A percentile compares a stretch with the other conserved stretches of the same genome.
These are phyloP conservation scores for Odontocerum albicorne DNA, from an alignment of 2,888 invertebrate genomes.

Conservation along the genomic window DNA sequence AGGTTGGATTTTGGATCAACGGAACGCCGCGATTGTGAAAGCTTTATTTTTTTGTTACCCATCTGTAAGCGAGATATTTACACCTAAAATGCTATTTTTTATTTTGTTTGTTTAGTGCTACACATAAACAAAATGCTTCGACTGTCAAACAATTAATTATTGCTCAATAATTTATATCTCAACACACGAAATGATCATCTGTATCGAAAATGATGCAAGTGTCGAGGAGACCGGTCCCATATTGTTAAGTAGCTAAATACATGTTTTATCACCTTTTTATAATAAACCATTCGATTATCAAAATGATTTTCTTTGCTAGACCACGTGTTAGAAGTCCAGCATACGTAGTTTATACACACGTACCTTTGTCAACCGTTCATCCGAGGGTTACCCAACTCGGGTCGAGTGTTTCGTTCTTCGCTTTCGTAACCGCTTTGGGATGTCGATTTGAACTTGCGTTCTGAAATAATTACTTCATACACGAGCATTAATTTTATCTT, in stretches of 20 bases:
- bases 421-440: constrained; percentile 20
- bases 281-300: background rate
- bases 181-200: too few relatives aligned
- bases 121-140: too few relatives aligned
- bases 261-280: background rate
- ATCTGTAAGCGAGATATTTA: too few relatives aligned
- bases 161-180: too few relatives aligned
- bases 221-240: too few relatives aligned
- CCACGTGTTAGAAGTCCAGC: constrained; percentile 15
- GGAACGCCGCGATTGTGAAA: background rate
- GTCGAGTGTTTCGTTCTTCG: constrained; percentile 20
- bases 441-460: constrained; percentile 21
- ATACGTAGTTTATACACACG: constrained; percentile 24
- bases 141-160: too few relatives aligned
- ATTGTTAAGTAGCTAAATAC: background rate
- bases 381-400: constrained; percentile 14
- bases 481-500: too few relatives aligned
- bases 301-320: background rate
- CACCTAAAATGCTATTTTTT: too few relatives aligned
- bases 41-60: background rate
- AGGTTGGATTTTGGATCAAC: constrained; percentile 22
- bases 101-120: too few relatives aligned
- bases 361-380: constrained; percentile 27
- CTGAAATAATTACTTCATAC: too few relatives aligned
- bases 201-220: too few relatives aligned